These are phyloP conservation scores for Fregata magnificens DNA, from an alignment of 2,113 vertebrate genomes.

Conservation along the genomic window DNA sequence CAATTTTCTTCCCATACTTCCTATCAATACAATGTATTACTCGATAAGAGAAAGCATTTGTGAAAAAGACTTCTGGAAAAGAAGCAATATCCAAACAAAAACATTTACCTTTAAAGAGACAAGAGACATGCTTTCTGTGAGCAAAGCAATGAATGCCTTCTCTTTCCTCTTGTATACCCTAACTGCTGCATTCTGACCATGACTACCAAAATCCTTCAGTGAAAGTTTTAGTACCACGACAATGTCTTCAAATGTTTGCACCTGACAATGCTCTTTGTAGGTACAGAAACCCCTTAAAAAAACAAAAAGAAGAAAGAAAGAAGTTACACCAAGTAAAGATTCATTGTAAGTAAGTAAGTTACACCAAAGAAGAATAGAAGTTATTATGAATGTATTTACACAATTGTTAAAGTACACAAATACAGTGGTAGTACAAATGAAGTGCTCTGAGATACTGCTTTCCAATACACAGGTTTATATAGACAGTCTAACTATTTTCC, in stretches of 20 bases:
- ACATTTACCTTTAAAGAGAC: background rate
- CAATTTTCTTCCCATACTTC: background rate
- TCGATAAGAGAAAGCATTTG: background rate
- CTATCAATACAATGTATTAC: background rate
- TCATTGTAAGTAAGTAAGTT: slow-evolving; percentile 6
- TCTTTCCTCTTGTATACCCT: background rate
- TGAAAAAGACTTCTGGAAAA: background rate
- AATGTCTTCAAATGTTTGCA: background rate
- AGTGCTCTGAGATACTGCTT: slow-evolving; percentile 67
- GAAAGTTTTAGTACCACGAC: background rate
- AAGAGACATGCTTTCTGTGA: background rate
- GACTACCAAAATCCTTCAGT: background rate
- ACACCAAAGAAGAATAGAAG: slow-evolving; percentile 74
- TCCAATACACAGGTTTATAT: slow-evolving; percentile 72
- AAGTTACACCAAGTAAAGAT: background rate
- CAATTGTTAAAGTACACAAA: slow-evolving; percentile 88
- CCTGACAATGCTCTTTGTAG: background rate
- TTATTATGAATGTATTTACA: slow-evolving; percentile 95
- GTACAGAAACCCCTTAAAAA: background rate
- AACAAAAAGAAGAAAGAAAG: background rate
- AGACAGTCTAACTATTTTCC: slow-evolving; percentile 45
- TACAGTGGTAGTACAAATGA: slow-evolving; percentile 88
- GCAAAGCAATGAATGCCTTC: background rate
- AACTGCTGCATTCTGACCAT: background rate
- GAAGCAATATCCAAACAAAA: background rate